Conservation (phyloP, 2,113 vertebrate genomes). For the Phalacrocorax aristotelis region DNA sequence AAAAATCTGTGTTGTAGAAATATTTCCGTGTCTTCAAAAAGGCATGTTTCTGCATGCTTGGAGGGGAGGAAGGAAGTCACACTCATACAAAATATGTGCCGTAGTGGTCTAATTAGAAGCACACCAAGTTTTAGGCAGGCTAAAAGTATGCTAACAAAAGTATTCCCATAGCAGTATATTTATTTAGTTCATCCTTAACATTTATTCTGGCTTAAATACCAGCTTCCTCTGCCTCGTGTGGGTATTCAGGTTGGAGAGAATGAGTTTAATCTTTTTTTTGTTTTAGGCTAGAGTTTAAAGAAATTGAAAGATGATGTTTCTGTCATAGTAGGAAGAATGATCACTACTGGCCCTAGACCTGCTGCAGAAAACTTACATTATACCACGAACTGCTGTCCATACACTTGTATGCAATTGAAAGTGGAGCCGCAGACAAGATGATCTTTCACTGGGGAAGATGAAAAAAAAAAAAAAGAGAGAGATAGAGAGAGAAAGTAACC, state of each 20-base stretch:
- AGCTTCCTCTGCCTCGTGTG: background rate
- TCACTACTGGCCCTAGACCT: background rate
- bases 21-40: constrained; percentile 27
- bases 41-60: background rate
- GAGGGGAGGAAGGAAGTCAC: background rate
- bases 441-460: background rate
- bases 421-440: background rate
- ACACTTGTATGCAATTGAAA: background rate
- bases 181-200: background rate
- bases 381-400: background rate
- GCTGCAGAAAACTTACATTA: background rate
- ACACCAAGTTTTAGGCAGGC: background rate
- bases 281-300: constrained; percentile 31
- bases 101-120: background rate
- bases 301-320: background rate
- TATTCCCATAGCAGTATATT: background rate
- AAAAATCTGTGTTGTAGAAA: constrained; percentile 41
- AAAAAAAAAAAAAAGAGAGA: too few relatives aligned
- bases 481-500: background rate
- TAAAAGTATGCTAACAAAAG: background rate
- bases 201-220: background rate
- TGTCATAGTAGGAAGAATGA: background rate
- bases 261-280: background rate
- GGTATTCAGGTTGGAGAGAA: background rate
- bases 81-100: background rate